Evolutionary conservation across 1,140 invertebrate species (phyloP).

Genomic region (Battus philenor): DNA sequence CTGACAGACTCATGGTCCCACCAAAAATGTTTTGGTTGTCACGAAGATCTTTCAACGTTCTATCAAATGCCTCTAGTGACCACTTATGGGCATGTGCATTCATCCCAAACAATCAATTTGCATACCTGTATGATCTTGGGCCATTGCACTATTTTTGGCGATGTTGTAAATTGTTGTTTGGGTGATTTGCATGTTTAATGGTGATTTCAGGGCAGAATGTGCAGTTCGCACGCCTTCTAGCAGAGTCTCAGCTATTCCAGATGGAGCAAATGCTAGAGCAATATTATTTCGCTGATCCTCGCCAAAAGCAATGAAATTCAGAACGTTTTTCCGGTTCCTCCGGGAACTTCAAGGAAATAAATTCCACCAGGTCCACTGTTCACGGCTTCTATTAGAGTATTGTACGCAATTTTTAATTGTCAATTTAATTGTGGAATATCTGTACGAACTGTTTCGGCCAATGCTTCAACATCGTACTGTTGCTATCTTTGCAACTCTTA

Average conservation of each 20-base stretch:
- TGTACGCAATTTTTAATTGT: conserved; percentile 17
- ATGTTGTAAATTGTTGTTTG: conserved; percentile 39
- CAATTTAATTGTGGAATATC: conserved; percentile 19
- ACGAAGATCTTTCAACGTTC: conserved; percentile 44
- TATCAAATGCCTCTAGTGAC: neutral
- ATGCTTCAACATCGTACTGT: conserved; percentile 19
- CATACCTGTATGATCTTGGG: conserved; percentile 35
- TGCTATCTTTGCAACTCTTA: conserved; percentile 47
- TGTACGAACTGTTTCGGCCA: conserved; percentile 10
- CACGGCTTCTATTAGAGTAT: conserved; percentile 22
- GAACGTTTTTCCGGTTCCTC: conserved; percentile 67
- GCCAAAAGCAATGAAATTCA: conserved; percentile 48
- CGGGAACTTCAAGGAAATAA: conserved; percentile 55
- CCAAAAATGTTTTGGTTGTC: conserved; percentile 36
- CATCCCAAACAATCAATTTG: conserved; percentile 51
- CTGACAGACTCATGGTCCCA: conserved; percentile 26
- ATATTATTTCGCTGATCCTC: conserved; percentile 35
- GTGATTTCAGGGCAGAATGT: conserved; percentile 70
- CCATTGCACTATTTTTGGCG: conserved; percentile 27
- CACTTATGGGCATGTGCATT: conserved; percentile 64
- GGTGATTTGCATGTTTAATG: conserved; percentile 25
- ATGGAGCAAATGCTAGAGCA: conserved; percentile 72
- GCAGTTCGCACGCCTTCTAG: too few species aligned
- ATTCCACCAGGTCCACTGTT: conserved; percentile 24
- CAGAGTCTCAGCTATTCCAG: conserved; percentile 77